These are phyloP conservation scores for Galleria mellonella DNA, from an alignment of 1,140 invertebrate genomes.

Conservation along the genomic window DNA sequence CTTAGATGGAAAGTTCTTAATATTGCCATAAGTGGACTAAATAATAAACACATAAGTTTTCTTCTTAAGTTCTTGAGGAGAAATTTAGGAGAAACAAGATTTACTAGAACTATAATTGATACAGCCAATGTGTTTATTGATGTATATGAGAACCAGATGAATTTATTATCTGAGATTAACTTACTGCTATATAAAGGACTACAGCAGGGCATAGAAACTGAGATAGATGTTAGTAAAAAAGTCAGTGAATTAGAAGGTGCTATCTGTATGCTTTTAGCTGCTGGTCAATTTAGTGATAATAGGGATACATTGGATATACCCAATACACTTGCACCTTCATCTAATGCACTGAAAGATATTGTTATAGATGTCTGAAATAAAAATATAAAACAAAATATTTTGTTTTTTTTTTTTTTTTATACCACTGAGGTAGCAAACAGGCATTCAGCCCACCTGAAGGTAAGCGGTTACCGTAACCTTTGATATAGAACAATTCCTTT, in stretches of 20 bases:
- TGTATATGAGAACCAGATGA: constrained; percentile 79
- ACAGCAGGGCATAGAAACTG: constrained; percentile 77
- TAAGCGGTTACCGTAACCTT: no score
- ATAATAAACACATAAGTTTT: constrained; percentile 78
- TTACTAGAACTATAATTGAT: constrained; percentile 83
- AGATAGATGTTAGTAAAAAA: constrained; percentile 78
- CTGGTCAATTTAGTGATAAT: constrained; percentile 58
- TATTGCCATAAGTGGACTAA: constrained; percentile 81
- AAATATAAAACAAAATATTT: no score
- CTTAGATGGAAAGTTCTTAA: constrained; percentile 83
- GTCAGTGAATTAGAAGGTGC: constrained; percentile 81
- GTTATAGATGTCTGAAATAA: constrained; percentile 75
- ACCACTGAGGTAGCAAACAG: no score
- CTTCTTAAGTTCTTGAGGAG: constrained; percentile 87
- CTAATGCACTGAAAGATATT: constrained; percentile 76
- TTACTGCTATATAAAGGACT: constrained; percentile 77
- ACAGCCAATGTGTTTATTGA: constrained; percentile 84
- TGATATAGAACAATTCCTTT: no score
- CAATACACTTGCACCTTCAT: constrained; percentile 73
- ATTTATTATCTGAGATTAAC: constrained; percentile 74
- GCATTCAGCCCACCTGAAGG: no score
- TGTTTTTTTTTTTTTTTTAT: no score
- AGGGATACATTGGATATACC: constrained; percentile 41
- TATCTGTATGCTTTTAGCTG: constrained; percentile 80
- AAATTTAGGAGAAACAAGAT: constrained; percentile 84